Evolutionary conservation across 2,113 vertebrate species (phyloP).

Genomic region (Pagrus major): DNA sequence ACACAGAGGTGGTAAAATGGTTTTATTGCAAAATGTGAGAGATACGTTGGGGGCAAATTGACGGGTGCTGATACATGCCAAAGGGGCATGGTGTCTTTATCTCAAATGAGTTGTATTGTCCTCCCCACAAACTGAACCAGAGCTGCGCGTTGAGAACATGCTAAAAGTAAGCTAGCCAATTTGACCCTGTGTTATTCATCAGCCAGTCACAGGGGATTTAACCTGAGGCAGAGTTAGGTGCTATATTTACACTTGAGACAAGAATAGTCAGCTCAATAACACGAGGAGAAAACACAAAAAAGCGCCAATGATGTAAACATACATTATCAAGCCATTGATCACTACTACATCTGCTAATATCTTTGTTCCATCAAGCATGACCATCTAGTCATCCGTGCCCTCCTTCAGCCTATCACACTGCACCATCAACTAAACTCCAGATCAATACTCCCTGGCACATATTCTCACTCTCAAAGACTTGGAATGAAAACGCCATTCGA

Average conservation of each 20-base stretch:
- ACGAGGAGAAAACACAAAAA: slow-evolving; percentile 24
- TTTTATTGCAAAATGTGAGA: slow-evolving; percentile 70
- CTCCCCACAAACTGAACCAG: not conserved
- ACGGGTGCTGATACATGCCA: slow-evolving; percentile 50
- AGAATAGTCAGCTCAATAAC: not conserved
- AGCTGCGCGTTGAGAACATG: slow-evolving; percentile 7
- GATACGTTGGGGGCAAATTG: slow-evolving; percentile 65
- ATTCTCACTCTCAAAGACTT: slow-evolving; percentile 69
- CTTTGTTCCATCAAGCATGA: slow-evolving; percentile 63
- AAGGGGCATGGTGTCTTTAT: slow-evolving; percentile 56
- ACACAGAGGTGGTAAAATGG: slow-evolving; percentile 68
- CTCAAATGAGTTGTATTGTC: slow-evolving; percentile 45
- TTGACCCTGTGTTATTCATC: slow-evolving; percentile 1
- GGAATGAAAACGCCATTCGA: slow-evolving; percentile 72
- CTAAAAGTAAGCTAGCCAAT: slow-evolving; percentile 10
- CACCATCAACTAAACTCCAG: slow-evolving; percentile 64
- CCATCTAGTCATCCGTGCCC: slow-evolving; percentile 55
- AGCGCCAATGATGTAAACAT: slow-evolving; percentile 39
- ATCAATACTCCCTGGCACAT: slow-evolving; percentile 76
- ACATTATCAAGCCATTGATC: slow-evolving; percentile 61
- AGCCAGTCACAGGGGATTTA: slow-evolving; percentile 26
- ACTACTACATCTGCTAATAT: slow-evolving; percentile 61
- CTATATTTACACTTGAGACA: slow-evolving; percentile 33
- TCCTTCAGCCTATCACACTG: slow-evolving; percentile 57
- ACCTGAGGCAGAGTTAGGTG: slow-evolving; percentile 7